Percentiles rank a stretch among this genome's conserved stretches.
Evolutionary conservation across 2,888 invertebrate species (phyloP).

Genomic region (Ormyrus nitidulus): DNA sequence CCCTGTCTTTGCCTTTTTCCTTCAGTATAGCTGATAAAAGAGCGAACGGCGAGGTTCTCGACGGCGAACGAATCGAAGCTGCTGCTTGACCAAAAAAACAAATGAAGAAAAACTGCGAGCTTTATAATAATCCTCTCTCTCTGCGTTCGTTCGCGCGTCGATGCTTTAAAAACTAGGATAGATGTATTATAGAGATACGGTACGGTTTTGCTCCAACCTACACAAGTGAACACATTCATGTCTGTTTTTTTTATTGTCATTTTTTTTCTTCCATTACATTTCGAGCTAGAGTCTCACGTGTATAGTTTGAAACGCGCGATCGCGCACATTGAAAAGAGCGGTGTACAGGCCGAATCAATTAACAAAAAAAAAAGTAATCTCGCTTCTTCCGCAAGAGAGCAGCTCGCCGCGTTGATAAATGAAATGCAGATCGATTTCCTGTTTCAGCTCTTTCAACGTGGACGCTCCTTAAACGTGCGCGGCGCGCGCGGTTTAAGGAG

Average conservation of each 20-base stretch:
- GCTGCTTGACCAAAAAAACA: not conserved
- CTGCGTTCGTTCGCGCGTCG: not conserved
- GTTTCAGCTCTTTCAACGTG: conserved; percentile 43
- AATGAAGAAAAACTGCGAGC: not conserved
- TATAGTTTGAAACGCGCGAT: conserved; percentile 40
- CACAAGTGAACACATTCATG: conserved; percentile 47
- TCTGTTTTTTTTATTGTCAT: conserved; percentile 7
- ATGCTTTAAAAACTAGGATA: conserved; percentile 29
- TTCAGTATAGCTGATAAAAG: not conserved
- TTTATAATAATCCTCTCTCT: not conserved
- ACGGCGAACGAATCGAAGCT: conserved; percentile 8
- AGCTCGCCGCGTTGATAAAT: not conserved
- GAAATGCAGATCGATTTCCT: conserved; percentile 16
- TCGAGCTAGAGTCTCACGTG: conserved; percentile 45
- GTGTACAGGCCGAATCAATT: conserved; percentile 28
- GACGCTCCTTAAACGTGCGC: conserved; percentile 1
- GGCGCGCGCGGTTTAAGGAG: not conserved
- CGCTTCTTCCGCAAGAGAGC: not conserved
- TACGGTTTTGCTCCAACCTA: conserved; percentile 44
- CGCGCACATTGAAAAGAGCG: conserved; percentile 35
- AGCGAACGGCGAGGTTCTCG: conserved; percentile 27
- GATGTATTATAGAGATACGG: conserved; percentile 21
- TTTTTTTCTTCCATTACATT: conserved; percentile 15
- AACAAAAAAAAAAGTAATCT: no score
- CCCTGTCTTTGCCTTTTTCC: not conserved